Evolutionary conservation across 1,140 invertebrate species (phyloP), one percentile per base, ranked within the genome.

Genomic region (Microplitis mediator): DNA sequence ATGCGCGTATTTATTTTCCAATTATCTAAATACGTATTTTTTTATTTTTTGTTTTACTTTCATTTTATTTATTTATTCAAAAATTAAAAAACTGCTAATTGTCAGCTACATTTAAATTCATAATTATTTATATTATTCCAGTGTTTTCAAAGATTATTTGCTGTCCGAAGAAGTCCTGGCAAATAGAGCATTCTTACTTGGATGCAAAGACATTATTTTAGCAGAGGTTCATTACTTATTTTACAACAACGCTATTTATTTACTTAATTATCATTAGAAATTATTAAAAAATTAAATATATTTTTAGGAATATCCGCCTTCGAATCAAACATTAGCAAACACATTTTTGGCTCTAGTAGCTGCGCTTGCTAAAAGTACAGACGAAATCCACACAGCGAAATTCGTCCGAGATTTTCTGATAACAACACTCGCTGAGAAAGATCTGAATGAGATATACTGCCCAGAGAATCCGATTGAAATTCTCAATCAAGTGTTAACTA

Each of bases 371-470:
- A 82, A 77, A 11, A 86, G 84, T 69, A 74, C 74, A 8, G 66
- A 85, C 60, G 35, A 75, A 3, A 72, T 76, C 36, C 84, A 82
- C 3, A 91, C 93, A 0, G 89, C 92, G 74, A 81, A 89, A 73
- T 97, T 98, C 88, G 89, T 98, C 4, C 87, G 93, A 66, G 97
- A 98, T 83, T 95, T 98, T 81, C 87, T 99, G 23, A 88, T 97
- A 61, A 90, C 93, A 9, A 92, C 93, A 79, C 85, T 98, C 32
- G 90, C 92, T 82, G 93, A 92, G 11, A 91, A 93, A 85, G 95
- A 97, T 85, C 82, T 98, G 1, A 91, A 91, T 79, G 93, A 95
- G 72, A 88, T 97, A 56, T 98, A 95, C 95, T 85, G 89, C 39
- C 91, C 95, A 14, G 85, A 91, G 64, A 87, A 97, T 73, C 95